Evolutionary conservation across 2,888 invertebrate genomes (phyloP).

Genomic region (Drosophila merina): DNA sequence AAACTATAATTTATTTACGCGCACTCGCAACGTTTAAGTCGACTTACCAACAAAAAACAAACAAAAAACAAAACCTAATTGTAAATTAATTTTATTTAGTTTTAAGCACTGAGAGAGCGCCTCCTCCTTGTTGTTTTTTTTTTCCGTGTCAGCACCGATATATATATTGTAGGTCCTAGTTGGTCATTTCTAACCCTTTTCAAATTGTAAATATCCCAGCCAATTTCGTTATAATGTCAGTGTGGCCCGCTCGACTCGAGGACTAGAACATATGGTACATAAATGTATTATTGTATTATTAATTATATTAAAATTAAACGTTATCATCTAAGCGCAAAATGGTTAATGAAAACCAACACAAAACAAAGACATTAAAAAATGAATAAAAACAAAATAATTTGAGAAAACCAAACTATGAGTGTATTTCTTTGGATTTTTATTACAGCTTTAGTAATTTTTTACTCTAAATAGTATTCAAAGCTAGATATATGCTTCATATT

Average conservation of each 20-base stretch:
- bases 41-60: constrained; percentile 5
- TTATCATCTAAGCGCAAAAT: constrained; percentile 50
- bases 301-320: constrained; percentile 65
- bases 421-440: neutral
- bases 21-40: constrained; percentile 33
- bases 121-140: constrained; percentile 68
- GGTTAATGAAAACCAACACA: constrained; percentile 42
- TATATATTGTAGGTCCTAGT: constrained; percentile 37
- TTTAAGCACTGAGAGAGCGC: constrained; percentile 54
- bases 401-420: constrained; percentile 25
- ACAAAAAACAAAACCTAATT: constrained; percentile 52
- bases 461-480: neutral
- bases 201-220: constrained; percentile 63
- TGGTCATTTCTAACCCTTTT: constrained; percentile 1
- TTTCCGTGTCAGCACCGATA: constrained; percentile 48
- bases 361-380: constrained; percentile 58
- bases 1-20: constrained; percentile 67
- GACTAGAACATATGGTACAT: constrained; percentile 26
- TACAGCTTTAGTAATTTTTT: neutral
- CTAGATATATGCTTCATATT: neutral
- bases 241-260: constrained; percentile 13
- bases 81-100: constrained; percentile 75
- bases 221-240: constrained; percentile 57
- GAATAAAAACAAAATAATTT: constrained; percentile 54
- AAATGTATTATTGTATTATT: constrained; percentile 70